Evolutionary conservation across 1,140 invertebrate species (phyloP).

Genomic region (Bombus ignitus): DNA sequence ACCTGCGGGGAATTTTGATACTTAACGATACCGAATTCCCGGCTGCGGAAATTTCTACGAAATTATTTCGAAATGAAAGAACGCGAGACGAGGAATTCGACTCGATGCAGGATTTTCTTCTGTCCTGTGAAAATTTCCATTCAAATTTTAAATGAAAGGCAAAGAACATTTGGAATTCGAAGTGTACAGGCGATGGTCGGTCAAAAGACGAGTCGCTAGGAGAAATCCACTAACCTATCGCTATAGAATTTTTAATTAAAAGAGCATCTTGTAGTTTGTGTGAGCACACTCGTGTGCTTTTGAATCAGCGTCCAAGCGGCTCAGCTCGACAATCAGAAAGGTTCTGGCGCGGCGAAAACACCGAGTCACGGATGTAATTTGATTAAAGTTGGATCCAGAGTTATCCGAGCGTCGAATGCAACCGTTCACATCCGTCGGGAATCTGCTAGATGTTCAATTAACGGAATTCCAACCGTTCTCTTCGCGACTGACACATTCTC

Average conservation of each 20-base stretch:
- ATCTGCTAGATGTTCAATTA: conserved; percentile 67
- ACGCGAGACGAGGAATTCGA: background rate
- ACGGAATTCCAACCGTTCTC: conserved; percentile 65
- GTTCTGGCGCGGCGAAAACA: conserved; percentile 51
- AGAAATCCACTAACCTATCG: background rate
- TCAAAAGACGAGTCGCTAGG: background rate
- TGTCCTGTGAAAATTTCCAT: background rate
- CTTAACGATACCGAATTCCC: background rate
- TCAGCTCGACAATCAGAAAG: conserved; percentile 42
- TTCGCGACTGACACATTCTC: conserved; percentile 51
- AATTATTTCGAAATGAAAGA: background rate
- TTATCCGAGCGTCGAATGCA: conserved; percentile 66
- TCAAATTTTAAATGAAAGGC: background rate
- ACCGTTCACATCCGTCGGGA: conserved; percentile 63
- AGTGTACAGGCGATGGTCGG: background rate
- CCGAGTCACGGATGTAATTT: conserved; percentile 68
- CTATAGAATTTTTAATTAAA: conserved; percentile 65
- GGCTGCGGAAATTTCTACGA: background rate
- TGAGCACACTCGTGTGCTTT: background rate
- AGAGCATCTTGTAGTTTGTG: conserved; percentile 6
- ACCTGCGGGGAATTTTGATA: background rate
- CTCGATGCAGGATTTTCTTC: background rate
- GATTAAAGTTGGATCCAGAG: conserved; percentile 68
- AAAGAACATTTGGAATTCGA: background rate
- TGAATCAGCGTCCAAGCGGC: background rate